Percentiles rank a stretch among this genome's conserved stretches.
Conservation (phyloP, 2,113 vertebrate species). For the Vicugna pacos region DNA sequence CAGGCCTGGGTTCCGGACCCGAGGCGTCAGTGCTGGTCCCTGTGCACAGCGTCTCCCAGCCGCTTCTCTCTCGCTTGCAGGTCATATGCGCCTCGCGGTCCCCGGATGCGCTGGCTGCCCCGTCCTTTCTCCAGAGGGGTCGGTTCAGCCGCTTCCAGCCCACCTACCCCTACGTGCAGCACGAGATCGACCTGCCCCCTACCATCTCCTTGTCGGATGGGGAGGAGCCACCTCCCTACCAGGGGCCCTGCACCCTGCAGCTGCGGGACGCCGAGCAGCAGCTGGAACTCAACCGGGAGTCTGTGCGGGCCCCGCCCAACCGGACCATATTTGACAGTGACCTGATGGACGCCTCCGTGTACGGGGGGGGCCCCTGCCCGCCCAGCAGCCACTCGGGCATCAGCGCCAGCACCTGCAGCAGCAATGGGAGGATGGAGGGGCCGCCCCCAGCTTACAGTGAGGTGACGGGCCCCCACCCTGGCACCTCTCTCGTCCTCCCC, state of each 20-base stretch:
- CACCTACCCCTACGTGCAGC: conserved; percentile 97
- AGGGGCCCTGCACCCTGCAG: conserved; percentile 96
- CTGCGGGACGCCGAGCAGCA: conserved; percentile 98
- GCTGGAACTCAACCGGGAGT: conserved; percentile 98
- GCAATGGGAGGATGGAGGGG: conserved; percentile 94
- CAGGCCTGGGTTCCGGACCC: no score
- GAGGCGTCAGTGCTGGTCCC: background rate
- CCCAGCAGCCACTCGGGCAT: conserved; percentile 98
- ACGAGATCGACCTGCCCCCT: conserved; percentile 97
- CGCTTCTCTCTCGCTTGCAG: conserved; percentile 84
- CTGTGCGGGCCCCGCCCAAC: conserved; percentile 97
- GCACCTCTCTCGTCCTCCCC: conserved; percentile 95
- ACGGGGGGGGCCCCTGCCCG: conserved; percentile 93
- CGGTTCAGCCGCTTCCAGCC: conserved; percentile 98
- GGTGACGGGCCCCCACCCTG: conserved; percentile 95
- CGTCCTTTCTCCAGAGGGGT: conserved; percentile 96
- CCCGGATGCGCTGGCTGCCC: conserved; percentile 93
- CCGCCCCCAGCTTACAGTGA: conserved; percentile 98
- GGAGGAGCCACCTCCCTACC: conserved; percentile 97
- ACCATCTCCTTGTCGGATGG: conserved; percentile 98
- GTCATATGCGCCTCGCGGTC: conserved; percentile 94
- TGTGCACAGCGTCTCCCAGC: background rate
- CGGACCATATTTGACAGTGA: conserved; percentile 99
- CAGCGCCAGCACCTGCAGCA: conserved; percentile 94
- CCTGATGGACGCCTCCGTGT: conserved; percentile 93